A percentile compares a stretch with the other conserved stretches of the same genome.
Conservation (phyloP, 2,797 vertebrate species). For the Crenuchus spilurus region DNA sequence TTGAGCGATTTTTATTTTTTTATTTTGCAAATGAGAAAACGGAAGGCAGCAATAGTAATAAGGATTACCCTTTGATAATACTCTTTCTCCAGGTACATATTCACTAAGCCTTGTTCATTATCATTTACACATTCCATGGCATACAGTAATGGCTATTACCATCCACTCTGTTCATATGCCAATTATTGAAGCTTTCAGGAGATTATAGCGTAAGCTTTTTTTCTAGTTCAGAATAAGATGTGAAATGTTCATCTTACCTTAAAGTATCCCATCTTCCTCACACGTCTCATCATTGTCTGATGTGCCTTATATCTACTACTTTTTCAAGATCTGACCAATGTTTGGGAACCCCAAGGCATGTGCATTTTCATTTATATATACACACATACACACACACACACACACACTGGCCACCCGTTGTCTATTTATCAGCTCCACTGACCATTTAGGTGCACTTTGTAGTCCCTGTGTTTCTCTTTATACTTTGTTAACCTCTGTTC, state of each 20-base stretch:
- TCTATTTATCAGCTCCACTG: too few relatives aligned
- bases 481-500: too few relatives aligned
- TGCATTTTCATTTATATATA: too few relatives aligned
- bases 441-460: too few relatives aligned
- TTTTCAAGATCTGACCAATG: background rate
- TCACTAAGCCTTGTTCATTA: constrained; percentile 37
- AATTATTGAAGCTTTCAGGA: constrained; percentile 29
- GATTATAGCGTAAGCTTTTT: constrained; percentile 8
- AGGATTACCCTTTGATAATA: constrained; percentile 35
- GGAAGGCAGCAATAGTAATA: constrained; percentile 33
- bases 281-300: background rate
- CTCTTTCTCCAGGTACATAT: constrained; percentile 26
- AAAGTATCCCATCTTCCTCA: background rate
- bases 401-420: too few relatives aligned
- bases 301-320: background rate
- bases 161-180: constrained; percentile 24
- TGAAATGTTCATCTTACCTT: constrained; percentile 12
- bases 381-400: too few relatives aligned
- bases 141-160: constrained; percentile 38
- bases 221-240: background rate
- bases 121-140: constrained; percentile 21
- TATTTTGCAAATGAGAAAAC: constrained; percentile 17
- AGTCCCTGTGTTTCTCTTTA: too few relatives aligned
- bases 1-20: background rate
- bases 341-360: too few relatives aligned